Evolutionary conservation across 1,140 invertebrate species (phyloP).

Genomic region (Proctacanthus coquilletti): DNA sequence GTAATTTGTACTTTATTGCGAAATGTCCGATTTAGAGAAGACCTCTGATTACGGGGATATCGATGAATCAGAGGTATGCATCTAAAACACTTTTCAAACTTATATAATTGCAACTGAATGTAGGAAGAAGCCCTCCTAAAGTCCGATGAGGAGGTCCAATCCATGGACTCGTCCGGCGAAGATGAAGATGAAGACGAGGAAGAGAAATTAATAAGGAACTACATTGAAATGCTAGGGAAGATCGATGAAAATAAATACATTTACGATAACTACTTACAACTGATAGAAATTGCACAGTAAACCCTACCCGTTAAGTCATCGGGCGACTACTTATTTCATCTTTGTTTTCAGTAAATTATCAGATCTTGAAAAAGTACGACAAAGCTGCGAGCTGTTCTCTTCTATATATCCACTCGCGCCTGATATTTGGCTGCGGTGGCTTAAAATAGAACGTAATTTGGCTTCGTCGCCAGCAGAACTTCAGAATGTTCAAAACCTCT

Average conservation of each 20-base stretch:
- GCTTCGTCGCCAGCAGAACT: conserved; percentile 8
- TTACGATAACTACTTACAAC: background rate
- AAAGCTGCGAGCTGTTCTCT: conserved; percentile 9
- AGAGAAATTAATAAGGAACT: background rate
- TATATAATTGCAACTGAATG: too few species aligned
- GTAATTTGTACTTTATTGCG: too few species aligned
- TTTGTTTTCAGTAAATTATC: conserved; percentile 3
- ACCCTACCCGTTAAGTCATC: too few species aligned
- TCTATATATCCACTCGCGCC: conserved; percentile 10
- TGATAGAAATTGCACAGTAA: background rate
- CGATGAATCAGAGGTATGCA: too few species aligned
- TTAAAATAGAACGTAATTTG: conserved; percentile 8
- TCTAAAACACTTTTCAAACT: too few species aligned
- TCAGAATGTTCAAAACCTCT: conserved; percentile 7
- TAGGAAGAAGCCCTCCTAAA: background rate
- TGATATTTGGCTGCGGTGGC: conserved; percentile 10
- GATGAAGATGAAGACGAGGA: background rate
- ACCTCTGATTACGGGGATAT: too few species aligned
- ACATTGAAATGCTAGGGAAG: background rate
- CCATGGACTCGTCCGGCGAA: background rate
- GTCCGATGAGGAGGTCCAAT: background rate
- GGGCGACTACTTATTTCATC: too few species aligned
- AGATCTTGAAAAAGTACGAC: conserved; percentile 11
- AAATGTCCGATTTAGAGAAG: too few species aligned
- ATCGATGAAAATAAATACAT: background rate